These are phyloP conservation scores for Phalacrocorax aristotelis DNA, from an alignment of 2,113 vertebrate genomes.

Conservation along the genomic window DNA sequence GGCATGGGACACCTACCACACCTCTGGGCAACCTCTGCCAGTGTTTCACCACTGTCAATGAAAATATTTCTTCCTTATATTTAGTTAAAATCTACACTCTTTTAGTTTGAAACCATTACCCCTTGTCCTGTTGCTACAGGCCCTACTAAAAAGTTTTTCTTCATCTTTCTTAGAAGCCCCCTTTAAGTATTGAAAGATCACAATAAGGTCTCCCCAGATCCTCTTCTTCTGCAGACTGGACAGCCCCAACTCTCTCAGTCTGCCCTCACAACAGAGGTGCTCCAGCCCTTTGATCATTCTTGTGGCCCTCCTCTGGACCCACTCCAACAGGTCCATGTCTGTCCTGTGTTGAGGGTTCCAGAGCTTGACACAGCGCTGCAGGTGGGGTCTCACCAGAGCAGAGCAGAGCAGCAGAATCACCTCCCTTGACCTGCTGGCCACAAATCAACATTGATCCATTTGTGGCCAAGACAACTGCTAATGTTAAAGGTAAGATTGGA, in stretches of 20 bases:
- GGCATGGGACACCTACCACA: too few relatives aligned
- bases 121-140: not conserved
- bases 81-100: not conserved
- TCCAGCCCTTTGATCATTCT: not conserved
- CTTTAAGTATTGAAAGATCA: not conserved
- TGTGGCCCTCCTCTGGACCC: not conserved
- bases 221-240: not conserved
- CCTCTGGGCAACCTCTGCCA: too few relatives aligned
- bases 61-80: not conserved
- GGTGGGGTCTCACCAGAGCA: accelerated
- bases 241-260: not conserved
- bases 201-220: not conserved
- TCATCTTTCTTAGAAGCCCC: not conserved
- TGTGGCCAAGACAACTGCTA: not conserved
- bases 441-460: not conserved
- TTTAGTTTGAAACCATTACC: not conserved
- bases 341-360: not conserved
- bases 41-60: too few relatives aligned
- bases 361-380: not conserved
- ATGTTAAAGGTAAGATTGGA: not conserved
- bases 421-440: not conserved
- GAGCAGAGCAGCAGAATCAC: not conserved
- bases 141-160: not conserved
- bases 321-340: not conserved
- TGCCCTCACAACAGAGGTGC: not conserved